phyloP scores from a whole-genome alignment of 2,888 invertebrate genomes.

The Zygothrica quintamaculata region DNA sequence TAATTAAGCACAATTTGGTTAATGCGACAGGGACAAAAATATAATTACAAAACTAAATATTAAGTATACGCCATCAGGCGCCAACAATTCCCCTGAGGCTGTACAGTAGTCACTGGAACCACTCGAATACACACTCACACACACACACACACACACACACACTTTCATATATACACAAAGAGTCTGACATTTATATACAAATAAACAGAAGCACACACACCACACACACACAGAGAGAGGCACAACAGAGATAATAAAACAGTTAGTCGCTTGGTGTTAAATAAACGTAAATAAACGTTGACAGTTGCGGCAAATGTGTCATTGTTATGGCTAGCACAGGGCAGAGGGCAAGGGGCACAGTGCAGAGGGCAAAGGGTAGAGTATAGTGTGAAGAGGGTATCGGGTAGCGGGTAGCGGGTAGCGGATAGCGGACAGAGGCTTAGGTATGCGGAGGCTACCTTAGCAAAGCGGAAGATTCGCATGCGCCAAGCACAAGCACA shows the following conservation, averaged over 20 bases:
- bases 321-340: constrained; percentile 42
- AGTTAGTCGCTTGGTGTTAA: constrained; percentile 50
- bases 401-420: no score
- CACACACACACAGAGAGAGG: background rate
- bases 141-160: constrained; percentile 4
- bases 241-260: constrained; percentile 36
- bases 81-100: constrained; percentile 55
- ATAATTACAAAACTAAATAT: constrained; percentile 72
- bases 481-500: constrained; percentile 49
- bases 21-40: constrained; percentile 30
- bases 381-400: no score
- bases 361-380: no score
- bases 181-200: background rate
- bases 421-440: constrained; percentile 1
- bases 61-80: constrained; percentile 63
- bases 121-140: constrained; percentile 15
- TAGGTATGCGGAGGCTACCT: background rate
- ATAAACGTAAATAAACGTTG: constrained; percentile 57
- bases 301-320: constrained; percentile 61
- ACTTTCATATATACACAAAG: background rate
- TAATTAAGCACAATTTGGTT: constrained; percentile 70
- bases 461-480: constrained; percentile 35
- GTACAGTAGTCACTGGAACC: constrained; percentile 10
- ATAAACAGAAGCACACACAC: background rate
- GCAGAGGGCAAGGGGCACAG: background rate